These are phyloP conservation scores for Catostomus latipinnis DNA, from an alignment of 2,797 vertebrate species.

Conservation along the genomic window DNA sequence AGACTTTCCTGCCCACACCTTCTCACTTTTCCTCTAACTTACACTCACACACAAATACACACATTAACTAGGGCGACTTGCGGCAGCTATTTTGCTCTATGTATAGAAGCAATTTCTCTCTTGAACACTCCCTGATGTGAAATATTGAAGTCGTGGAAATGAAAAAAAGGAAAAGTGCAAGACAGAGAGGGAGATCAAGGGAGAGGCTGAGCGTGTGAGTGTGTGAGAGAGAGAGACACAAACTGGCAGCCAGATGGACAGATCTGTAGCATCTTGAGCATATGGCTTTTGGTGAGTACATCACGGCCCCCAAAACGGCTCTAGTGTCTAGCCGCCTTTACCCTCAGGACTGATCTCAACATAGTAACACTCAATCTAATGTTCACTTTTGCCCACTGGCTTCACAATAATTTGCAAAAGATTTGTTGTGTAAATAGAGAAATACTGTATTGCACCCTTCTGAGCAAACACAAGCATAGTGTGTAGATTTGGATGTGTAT, in stretches of 20 bases:
- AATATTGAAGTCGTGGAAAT: neutral
- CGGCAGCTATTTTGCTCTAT: slow-evolving; percentile 5
- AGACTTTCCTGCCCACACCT: neutral
- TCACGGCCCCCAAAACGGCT: neutral
- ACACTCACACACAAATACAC: neutral
- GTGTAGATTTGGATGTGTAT: neutral
- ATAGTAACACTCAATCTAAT: neutral
- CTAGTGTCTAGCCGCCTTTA: neutral
- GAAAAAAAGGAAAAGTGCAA: neutral
- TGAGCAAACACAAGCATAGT: neutral
- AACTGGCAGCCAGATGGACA: slow-evolving; percentile 3
- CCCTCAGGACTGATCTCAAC: neutral
- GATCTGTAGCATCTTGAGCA: slow-evolving; percentile 4
- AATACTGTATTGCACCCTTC: slow-evolving; percentile 13
- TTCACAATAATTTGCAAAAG: neutral
- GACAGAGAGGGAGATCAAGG: neutral
- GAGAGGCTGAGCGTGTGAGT: neutral
- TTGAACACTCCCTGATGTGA: slow-evolving; percentile 8
- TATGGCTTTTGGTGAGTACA: neutral
- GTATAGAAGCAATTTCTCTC: slow-evolving; percentile 4
- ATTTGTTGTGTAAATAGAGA: slow-evolving; percentile 3
- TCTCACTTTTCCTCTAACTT: neutral
- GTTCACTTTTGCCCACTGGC: neutral
- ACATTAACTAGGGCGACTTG: neutral
- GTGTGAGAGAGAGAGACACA: neutral